Evolutionary conservation across 2,888 invertebrate species (phyloP).

Genomic region (Peribatodes rhomboidaria): DNA sequence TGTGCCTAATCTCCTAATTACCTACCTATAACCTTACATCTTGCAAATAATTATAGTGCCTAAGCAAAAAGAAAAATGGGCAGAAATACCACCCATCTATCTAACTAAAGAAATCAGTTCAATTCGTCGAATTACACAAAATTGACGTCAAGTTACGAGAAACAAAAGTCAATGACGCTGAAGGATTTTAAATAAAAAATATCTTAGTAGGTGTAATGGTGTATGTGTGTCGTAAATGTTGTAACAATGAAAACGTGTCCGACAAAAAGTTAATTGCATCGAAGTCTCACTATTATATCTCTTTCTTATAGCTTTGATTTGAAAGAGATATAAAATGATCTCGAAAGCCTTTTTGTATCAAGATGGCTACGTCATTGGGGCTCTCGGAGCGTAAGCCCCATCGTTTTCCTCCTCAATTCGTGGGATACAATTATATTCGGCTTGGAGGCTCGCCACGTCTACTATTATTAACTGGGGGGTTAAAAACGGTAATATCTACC

Average conservation of each 20-base stretch:
- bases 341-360: constrained; percentile 57
- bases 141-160: constrained; percentile 16
- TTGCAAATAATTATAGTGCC: too few relatives aligned
- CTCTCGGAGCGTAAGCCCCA: constrained; percentile 74
- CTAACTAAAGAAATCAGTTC: background rate
- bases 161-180: constrained; percentile 38
- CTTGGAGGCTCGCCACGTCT: constrained; percentile 45
- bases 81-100: too few relatives aligned
- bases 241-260: constrained; percentile 52
- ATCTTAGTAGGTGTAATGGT: constrained; percentile 25
- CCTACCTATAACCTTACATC: too few relatives aligned
- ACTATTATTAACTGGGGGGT: constrained; percentile 61
- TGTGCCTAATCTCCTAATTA: too few relatives aligned
- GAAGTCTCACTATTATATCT: constrained; percentile 57
- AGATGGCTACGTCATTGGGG: constrained; percentile 74
- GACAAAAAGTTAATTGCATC: constrained; percentile 76
- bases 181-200: constrained; percentile 24
- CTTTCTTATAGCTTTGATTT: constrained; percentile 50
- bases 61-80: background rate
- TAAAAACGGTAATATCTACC: constrained; percentile 52
- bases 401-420: constrained; percentile 77
- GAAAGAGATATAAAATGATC: constrained; percentile 54
- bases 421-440: constrained; percentile 78
- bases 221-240: constrained; percentile 37
- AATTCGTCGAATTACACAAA: constrained; percentile 1